Percentiles rank a stretch among this genome's conserved stretches.
phyloP scores from a whole-genome alignment of 2,888 invertebrate species.

The Ormyrus pomaceus region DNA sequence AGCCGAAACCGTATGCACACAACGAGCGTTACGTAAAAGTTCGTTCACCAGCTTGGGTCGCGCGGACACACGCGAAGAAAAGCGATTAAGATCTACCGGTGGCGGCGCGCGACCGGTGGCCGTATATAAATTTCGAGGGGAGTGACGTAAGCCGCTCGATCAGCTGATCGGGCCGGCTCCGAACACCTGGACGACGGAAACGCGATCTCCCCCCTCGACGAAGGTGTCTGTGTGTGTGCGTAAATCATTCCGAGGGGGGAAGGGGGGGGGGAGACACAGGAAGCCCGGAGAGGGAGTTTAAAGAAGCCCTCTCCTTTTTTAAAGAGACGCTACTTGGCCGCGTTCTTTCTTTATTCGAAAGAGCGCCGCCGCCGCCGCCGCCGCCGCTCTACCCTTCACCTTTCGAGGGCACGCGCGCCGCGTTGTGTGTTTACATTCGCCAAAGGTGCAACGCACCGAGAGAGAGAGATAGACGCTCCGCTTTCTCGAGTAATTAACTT shows the following conservation, averaged over 20 bases:
- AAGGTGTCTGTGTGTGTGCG: conserved; percentile 34
- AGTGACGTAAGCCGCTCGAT: conserved; percentile 44
- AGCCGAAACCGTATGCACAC: no score
- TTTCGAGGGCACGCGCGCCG: neutral
- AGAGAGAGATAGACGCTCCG: neutral
- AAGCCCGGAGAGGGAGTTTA: conserved; percentile 45
- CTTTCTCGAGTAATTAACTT: conserved; percentile 27
- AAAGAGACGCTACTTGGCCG: no score
- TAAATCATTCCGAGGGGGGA: conserved; percentile 35
- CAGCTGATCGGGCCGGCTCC: conserved; percentile 39
- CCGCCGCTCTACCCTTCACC: conserved; percentile 32
- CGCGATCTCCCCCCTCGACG: conserved; percentile 32
- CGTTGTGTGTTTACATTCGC: neutral
- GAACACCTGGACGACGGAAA: conserved; percentile 36
- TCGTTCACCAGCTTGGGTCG: neutral
- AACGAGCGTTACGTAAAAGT: neutral
- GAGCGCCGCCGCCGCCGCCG: neutral
- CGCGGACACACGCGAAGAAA: neutral
- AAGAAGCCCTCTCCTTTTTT: conserved; percentile 55
- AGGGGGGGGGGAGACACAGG: conserved; percentile 21
- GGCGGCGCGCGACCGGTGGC: neutral
- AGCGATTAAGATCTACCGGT: conserved; percentile 33
- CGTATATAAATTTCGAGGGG: conserved; percentile 21
- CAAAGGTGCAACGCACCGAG: conserved; percentile 26
- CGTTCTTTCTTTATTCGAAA: no score